phyloP scores from a whole-genome alignment of 35 echinoderm and acorn worm species.

The Amphiura filiformis region DNA sequence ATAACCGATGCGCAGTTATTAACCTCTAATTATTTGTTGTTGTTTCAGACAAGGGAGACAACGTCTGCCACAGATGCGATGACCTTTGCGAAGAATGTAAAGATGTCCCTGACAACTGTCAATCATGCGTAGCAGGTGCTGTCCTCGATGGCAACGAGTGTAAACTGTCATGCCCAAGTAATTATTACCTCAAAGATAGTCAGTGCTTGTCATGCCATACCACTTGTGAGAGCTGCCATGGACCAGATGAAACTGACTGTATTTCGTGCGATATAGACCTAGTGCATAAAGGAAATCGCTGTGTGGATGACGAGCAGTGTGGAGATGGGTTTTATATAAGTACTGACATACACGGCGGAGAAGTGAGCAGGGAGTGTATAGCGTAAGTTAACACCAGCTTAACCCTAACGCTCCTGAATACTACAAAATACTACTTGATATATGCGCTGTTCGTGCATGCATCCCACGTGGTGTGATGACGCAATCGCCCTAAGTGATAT shows the following conservation, averaged over 20 bases:
- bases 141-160: slow-evolving; percentile 31
- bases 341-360: neutral
- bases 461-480: too few species aligned
- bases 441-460: too few species aligned
- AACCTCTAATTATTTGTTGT: too few species aligned
- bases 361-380: neutral
- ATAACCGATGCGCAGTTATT: too few species aligned
- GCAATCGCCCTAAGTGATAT: too few species aligned
- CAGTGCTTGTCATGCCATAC: slow-evolving; percentile 28
- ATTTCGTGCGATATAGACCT: neutral
- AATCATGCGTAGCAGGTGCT: slow-evolving; percentile 19
- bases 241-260: slow-evolving; percentile 26
- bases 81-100: slow-evolving; percentile 36
- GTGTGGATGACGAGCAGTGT: neutral
- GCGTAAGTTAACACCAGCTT: too few species aligned
- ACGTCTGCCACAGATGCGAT: slow-evolving; percentile 23
- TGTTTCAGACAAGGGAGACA: neutral
- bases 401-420: too few species aligned
- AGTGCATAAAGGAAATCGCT: slow-evolving; percentile 12
- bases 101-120: slow-evolving; percentile 1
- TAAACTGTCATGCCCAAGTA: slow-evolving; percentile 11
- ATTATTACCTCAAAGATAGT: slow-evolving; percentile 37
- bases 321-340: neutral
- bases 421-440: too few species aligned
- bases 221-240: slow-evolving; percentile 29